Conservation (phyloP, 2,888 invertebrate species). For the Drosophila merina region DNA sequence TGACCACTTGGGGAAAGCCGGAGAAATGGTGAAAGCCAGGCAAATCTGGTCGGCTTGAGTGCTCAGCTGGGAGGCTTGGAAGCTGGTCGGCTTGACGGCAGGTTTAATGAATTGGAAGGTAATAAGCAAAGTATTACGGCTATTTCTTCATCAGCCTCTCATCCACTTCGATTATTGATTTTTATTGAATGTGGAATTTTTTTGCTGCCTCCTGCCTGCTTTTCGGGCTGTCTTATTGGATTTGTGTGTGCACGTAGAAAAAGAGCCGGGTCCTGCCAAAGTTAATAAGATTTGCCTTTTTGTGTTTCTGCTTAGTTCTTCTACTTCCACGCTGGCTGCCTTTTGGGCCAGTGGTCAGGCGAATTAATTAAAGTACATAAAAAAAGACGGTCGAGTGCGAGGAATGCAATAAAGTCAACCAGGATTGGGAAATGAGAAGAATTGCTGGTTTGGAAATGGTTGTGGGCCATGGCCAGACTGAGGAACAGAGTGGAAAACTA, state of each 20-base stretch:
- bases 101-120: constrained; percentile 77
- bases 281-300: constrained; percentile 71
- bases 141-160: constrained; percentile 70
- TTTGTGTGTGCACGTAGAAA: constrained; percentile 60
- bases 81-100: constrained; percentile 50
- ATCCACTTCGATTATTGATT: constrained; percentile 67
- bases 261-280: constrained; percentile 50
- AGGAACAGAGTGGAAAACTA: not conserved
- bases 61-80: constrained; percentile 26
- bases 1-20: constrained; percentile 26
- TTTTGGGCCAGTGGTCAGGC: constrained; percentile 37
- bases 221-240: constrained; percentile 67
- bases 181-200: constrained; percentile 47
- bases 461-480: not conserved
- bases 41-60: constrained; percentile 42
- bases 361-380: constrained; percentile 74
- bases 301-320: constrained; percentile 34
- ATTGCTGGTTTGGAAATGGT: not conserved
- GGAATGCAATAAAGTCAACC: constrained; percentile 70
- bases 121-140: constrained; percentile 74
- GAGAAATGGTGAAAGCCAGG: not conserved
- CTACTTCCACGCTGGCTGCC: not conserved
- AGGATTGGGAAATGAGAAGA: constrained; percentile 14
- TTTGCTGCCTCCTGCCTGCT: constrained; percentile 1
- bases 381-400: constrained; percentile 61